phyloP scores from a whole-genome alignment of 1,140 invertebrate species.

The Watersipora subatra region DNA sequence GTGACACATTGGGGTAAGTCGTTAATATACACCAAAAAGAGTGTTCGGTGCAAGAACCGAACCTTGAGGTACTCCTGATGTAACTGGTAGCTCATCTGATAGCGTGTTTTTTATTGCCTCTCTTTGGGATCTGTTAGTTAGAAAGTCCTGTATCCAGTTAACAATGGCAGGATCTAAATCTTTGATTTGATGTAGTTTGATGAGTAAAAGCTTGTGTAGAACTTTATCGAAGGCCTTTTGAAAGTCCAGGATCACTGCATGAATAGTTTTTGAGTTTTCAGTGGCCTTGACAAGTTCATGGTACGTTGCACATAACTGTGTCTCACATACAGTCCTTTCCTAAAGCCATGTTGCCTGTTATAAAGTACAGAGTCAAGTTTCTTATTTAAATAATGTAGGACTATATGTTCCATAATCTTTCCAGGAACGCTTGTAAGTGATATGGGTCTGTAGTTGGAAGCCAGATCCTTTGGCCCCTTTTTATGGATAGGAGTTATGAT shows the following conservation, averaged over 20 bases:
- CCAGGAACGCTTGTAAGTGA: constrained; percentile 1
- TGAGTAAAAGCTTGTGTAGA: neutral
- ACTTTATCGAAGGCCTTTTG: constrained; percentile 5
- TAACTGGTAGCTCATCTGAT: constrained; percentile 9
- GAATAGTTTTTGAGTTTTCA: neutral
- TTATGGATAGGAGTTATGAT: constrained; percentile 1
- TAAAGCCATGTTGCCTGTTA: constrained; percentile 5
- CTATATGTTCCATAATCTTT: constrained; percentile 8
- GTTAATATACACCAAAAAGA: constrained; percentile 16
- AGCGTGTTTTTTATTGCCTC: constrained; percentile 8
- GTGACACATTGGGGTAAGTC: constrained; percentile 10
- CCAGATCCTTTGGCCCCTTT: neutral
- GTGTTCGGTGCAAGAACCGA: constrained; percentile 14
- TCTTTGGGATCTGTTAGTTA: constrained; percentile 10
- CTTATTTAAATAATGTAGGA: constrained; percentile 4
- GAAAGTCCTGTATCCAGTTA: constrained; percentile 12
- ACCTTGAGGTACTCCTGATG: constrained; percentile 15
- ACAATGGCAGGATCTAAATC: neutral
- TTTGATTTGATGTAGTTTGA: neutral
- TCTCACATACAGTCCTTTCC: constrained; percentile 3
- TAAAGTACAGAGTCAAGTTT: neutral
- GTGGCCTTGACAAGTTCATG: neutral
- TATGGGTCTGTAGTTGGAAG: constrained; percentile 4
- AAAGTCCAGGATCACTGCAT: constrained; percentile 7
- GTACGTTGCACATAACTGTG: constrained; percentile 1